Conservation (phyloP, 2,113 vertebrate species). For the Zeus faber region DNA sequence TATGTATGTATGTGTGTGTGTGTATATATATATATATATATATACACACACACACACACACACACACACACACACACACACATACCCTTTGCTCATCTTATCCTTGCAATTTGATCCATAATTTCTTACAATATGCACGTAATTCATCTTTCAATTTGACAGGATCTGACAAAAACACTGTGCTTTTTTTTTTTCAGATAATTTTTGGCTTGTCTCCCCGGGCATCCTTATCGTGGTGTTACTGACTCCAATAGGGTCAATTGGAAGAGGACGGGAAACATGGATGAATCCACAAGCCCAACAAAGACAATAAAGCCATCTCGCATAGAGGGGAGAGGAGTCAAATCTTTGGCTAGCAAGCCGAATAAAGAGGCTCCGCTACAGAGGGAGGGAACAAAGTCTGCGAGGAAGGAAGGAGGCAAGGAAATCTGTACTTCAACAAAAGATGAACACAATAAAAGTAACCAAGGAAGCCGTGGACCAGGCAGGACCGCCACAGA, state of each 20-base stretch:
- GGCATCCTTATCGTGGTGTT: conserved; percentile 32
- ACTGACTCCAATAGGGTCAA: conserved; percentile 60
- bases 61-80: too few relatives aligned
- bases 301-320: conserved; percentile 81
- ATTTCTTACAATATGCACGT: too few relatives aligned
- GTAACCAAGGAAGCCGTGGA: conserved; percentile 64
- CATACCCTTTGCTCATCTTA: too few relatives aligned
- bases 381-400: conserved; percentile 73
- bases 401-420: conserved; percentile 69
- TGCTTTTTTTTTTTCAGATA: conserved; percentile 29
- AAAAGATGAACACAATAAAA: conserved; percentile 73
- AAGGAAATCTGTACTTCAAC: conserved; percentile 73
- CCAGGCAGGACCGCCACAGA: conserved; percentile 68
- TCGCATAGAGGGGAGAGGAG: conserved; percentile 77
- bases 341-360: conserved; percentile 75
- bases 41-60: too few relatives aligned
- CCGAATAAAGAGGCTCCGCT: conserved; percentile 75
- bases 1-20: not conserved
- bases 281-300: conserved; percentile 86
- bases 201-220: conserved; percentile 29
- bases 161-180: too few relatives aligned
- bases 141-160: too few relatives aligned
- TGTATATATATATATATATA: not conserved
- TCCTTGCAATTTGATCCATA: too few relatives aligned
- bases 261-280: conserved; percentile 68